phyloP scores from a whole-genome alignment of 2,113 vertebrate genomes.

The Chloroceryle aenea region DNA sequence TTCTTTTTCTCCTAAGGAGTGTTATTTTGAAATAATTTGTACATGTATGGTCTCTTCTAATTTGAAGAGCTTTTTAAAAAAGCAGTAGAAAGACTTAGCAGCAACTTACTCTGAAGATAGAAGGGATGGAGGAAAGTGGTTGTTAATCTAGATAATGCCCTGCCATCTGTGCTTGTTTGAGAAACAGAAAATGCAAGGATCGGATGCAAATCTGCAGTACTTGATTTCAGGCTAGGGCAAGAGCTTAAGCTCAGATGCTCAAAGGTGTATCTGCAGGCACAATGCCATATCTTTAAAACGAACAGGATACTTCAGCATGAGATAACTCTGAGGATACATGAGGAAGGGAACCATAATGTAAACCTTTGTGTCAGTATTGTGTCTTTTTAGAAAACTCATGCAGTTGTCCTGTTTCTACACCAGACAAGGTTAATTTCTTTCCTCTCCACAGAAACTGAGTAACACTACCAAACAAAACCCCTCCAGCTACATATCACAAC shows the following conservation, averaged over 20 bases:
- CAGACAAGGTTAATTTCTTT: neutral
- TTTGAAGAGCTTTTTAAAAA: neutral
- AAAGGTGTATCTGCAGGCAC: accelerated
- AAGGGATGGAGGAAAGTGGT: neutral
- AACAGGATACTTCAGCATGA: neutral
- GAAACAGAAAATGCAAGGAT: neutral
- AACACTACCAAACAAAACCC: neutral
- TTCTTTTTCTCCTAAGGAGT: neutral
- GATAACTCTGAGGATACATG: neutral
- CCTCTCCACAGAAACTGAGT: neutral
- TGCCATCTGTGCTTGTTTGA: neutral
- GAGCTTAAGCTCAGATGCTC: neutral
- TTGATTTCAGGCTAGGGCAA: neutral
- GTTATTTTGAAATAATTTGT: neutral
- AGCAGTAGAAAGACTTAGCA: neutral
- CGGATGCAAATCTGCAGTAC: neutral
- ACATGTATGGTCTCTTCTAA: neutral
- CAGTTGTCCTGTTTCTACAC: neutral
- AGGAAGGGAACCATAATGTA: neutral
- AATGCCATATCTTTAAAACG: neutral
- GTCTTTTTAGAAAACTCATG: neutral
- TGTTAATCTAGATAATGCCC: neutral
- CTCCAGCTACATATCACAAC: neutral
- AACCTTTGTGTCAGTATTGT: neutral
- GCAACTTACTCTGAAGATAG: neutral